Percentiles rank a stretch among this genome's conserved stretches.
Evolutionary conservation across 92 coral and sea anemone species (phyloP).

Genomic region (Actinostola sp.): DNA sequence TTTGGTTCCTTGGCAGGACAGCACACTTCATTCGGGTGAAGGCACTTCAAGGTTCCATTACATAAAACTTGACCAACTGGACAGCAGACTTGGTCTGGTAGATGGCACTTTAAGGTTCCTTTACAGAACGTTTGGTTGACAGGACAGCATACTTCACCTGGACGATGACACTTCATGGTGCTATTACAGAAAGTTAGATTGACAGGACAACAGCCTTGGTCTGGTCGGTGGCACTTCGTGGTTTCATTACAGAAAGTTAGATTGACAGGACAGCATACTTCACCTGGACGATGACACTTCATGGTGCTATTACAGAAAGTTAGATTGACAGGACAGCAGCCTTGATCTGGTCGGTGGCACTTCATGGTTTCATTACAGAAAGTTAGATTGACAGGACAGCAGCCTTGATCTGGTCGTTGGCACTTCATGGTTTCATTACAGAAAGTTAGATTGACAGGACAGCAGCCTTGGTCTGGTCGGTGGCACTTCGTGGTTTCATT

Average conservation of each 20-base stretch:
- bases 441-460: too few species aligned
- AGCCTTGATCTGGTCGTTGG: too few species aligned
- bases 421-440: too few species aligned
- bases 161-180: neutral
- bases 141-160: neutral
- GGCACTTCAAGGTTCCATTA: neutral
- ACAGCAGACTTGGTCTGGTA: neutral
- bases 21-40: neutral
- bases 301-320: neutral
- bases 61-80: neutral
- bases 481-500: too few species aligned
- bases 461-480: too few species aligned
- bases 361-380: neutral
- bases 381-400: slow-evolving; percentile 1
- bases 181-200: slow-evolving; percentile 3
- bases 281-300: too few species aligned
- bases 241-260: neutral
- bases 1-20: neutral
- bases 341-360: neutral
- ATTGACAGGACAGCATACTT: slow-evolving; percentile 15
- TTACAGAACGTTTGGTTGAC: slow-evolving; percentile 5
- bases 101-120: neutral
- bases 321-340: neutral
- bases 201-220: neutral
- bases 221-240: neutral